Conservation (phyloP, 2,797 vertebrate genomes). For the Synanceia verrucosa region DNA sequence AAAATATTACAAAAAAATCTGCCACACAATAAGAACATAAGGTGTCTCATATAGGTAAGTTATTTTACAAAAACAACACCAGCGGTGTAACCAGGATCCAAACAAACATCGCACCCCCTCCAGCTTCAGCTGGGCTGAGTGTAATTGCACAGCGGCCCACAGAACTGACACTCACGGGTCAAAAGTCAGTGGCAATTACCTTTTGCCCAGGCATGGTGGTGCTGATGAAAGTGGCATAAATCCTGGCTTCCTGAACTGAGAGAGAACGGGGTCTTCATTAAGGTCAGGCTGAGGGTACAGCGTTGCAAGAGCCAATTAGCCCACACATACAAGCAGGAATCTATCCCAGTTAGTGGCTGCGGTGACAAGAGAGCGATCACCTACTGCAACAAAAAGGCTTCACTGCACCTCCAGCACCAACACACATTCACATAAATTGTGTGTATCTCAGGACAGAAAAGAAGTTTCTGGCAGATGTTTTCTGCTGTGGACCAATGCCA, state of each 20-base stretch:
- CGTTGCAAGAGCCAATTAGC: slow-evolving; percentile 68
- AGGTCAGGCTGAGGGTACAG: slow-evolving; percentile 45
- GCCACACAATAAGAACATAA: neutral
- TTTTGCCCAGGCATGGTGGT: slow-evolving; percentile 30
- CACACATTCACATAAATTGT: neutral
- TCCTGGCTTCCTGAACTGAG: slow-evolving; percentile 26
- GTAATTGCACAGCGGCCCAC: slow-evolving; percentile 36
- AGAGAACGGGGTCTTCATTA: slow-evolving; percentile 30
- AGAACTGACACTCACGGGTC: slow-evolving; percentile 51
- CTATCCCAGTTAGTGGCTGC: slow-evolving; percentile 24
- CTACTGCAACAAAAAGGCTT: slow-evolving; percentile 4
- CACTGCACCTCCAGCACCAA: neutral
- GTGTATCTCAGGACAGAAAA: slow-evolving; percentile 21
- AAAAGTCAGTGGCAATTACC: slow-evolving; percentile 61
- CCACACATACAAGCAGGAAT: slow-evolving; percentile 33
- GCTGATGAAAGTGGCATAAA: slow-evolving; percentile 45
- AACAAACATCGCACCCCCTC: slow-evolving; percentile 25
- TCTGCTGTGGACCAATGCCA: slow-evolving; percentile 12
- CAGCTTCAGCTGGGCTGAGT: slow-evolving; percentile 1
- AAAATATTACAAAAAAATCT: slow-evolving; percentile 27
- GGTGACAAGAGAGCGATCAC: slow-evolving; percentile 35
- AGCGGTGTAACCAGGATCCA: slow-evolving; percentile 5
- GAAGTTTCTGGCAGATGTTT: slow-evolving; percentile 13
- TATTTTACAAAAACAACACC: slow-evolving; percentile 16
- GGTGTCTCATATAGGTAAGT: slow-evolving; percentile 3